phyloP scores from a whole-genome alignment of 2,113 vertebrate genomes.

The Panthera tigris region DNA sequence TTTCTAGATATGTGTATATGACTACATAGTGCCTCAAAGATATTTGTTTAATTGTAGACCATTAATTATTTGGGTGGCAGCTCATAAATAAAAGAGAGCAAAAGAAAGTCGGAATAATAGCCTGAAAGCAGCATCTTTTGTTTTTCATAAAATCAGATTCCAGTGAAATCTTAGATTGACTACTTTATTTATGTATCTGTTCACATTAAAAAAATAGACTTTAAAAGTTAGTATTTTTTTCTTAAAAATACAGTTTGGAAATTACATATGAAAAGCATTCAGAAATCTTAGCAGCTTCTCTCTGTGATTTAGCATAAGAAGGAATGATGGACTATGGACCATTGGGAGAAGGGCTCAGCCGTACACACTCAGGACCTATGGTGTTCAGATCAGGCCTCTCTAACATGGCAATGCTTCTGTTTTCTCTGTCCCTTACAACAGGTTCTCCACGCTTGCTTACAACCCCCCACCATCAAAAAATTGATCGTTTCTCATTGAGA shows the following conservation, averaged over 20 bases:
- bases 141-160: background rate
- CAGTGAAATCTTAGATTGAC: background rate
- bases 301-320: background rate
- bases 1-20: background rate
- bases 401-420: slow-evolving; percentile 48
- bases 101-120: background rate
- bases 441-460: slow-evolving; percentile 64
- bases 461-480: slow-evolving; percentile 61
- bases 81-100: background rate
- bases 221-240: background rate
- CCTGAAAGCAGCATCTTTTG: background rate
- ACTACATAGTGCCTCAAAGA: background rate
- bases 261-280: background rate
- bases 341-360: background rate
- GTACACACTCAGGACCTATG: background rate
- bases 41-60: background rate
- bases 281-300: background rate
- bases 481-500: slow-evolving; percentile 57
- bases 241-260: background rate
- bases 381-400: slow-evolving; percentile 62
- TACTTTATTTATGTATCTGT: background rate
- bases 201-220: background rate
- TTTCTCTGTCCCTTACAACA: slow-evolving; percentile 63
- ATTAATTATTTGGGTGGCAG: background rate
- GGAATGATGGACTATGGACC: rapidly evolving